Evolutionary conservation across 2,113 vertebrate genomes (phyloP).

Genomic region (Sebastes schlegelii): DNA sequence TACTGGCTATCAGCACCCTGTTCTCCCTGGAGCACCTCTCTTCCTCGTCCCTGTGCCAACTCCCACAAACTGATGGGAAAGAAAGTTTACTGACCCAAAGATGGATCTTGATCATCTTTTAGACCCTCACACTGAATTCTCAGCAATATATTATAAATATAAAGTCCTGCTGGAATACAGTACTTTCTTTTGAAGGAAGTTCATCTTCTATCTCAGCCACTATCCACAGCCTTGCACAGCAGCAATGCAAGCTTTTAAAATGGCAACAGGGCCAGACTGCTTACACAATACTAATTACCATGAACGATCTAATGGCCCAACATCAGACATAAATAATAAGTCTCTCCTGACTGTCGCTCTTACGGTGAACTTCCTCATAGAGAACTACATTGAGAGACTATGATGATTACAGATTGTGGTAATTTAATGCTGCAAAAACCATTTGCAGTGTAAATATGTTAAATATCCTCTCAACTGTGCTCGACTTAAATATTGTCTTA

Average conservation of each 20-base stretch:
- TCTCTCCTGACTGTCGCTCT: not conserved
- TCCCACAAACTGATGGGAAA: no score
- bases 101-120: no score
- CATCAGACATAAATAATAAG: not conserved
- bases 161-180: no score
- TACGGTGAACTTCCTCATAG: not conserved
- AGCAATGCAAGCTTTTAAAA: not conserved
- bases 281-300: not conserved
- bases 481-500: not conserved
- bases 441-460: not conserved
- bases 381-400: not conserved
- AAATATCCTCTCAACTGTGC: not conserved
- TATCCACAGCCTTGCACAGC: no score
- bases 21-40: no score
- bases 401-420: not conserved
- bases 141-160: no score
- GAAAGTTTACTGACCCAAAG: no score
- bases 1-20: conserved; percentile 14
- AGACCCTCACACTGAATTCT: no score
- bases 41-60: no score
- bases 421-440: not conserved
- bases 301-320: not conserved
- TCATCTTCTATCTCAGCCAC: no score
- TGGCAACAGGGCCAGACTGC: not conserved
- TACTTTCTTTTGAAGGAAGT: no score